Percentiles rank a stretch among this genome's conserved stretches.
Evolutionary conservation across 2,797 vertebrate genomes (phyloP).

Genomic region (Macropus fuliginosus): DNA sequence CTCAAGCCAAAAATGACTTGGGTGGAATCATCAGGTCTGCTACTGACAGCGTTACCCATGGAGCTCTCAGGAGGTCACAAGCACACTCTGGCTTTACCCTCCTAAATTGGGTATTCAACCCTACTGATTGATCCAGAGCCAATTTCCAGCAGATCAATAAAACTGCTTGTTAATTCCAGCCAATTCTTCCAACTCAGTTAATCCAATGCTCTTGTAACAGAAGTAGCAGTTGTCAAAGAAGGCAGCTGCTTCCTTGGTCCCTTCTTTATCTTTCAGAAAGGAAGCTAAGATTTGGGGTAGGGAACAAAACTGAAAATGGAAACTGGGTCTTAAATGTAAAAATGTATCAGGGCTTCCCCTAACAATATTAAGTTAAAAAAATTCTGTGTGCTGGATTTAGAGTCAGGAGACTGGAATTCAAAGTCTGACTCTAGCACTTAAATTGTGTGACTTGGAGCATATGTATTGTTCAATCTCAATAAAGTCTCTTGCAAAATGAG

Average conservation of each 20-base stretch:
- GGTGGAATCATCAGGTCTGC: not conserved
- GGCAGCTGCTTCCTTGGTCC: conserved; percentile 70
- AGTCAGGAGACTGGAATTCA: not conserved
- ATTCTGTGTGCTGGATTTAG: not conserved
- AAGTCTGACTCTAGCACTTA: not conserved
- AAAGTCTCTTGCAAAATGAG: not conserved
- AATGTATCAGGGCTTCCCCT: not conserved
- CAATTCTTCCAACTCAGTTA: conserved; percentile 69
- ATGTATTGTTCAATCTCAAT: not conserved
- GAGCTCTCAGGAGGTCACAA: conserved; percentile 17
- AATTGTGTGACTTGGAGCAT: not conserved
- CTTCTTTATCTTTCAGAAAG: conserved; percentile 25
- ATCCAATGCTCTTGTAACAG: conserved; percentile 68
- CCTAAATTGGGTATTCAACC: not conserved
- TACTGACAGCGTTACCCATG: not conserved
- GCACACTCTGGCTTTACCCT: not conserved
- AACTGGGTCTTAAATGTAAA: not conserved
- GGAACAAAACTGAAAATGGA: conserved; percentile 29
- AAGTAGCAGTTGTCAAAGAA: conserved; percentile 71
- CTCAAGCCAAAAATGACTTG: not conserved
- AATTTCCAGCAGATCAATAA: conserved; percentile 44
- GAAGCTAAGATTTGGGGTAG: not conserved
- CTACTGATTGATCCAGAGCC: conserved; percentile 15
- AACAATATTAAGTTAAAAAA: not conserved
- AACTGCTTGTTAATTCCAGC: conserved; percentile 70